Base-by-base conservation (phyloP, 1,140 invertebrate genomes). In the Uloborus diversus region DNA sequence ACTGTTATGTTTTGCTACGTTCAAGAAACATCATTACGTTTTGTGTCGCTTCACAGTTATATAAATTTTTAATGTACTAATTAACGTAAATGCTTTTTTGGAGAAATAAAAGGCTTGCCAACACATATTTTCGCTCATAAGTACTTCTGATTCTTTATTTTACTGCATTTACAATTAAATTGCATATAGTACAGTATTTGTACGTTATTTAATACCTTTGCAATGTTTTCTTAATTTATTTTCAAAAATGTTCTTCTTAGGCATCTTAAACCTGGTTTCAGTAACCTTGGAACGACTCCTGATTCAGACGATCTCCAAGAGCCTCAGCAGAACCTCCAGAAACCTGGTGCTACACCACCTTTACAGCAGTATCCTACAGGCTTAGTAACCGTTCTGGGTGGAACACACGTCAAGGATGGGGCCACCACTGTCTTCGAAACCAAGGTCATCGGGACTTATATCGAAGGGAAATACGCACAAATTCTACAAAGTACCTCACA, bases 401-500 rank as follows among this genome's bases (percentile, higher is more conserved):
- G 93, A 25, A 95, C 93, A 2, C 90, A 94, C 35, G 91, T 95
- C 3, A 92, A 93, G 84, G 92, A 94, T 84, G 94, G 94, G 1
- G 84, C 92, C 0, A 95, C 93, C 0, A 95, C 94, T 1, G 91
- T 95, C 9, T 93, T 94, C 83, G 93, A 95, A 87, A 95, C 94
- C 0, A 94, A 92, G 84, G 94, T 95, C 14, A 93, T 95, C 83
- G 94, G 94, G 3, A 95, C 94, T 5, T 94, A 92, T 83, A 94
- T 95, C 82, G 93, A 92, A 68, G 93, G 93, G 65, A 94, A 94
- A 86, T 96, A 96, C 84, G 93, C 93, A 13, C 87, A 88, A 79
- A 84, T 96, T 3, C 86, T 94, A 7, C 91, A 93, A 82, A 93
- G 92, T 83, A 93, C 91, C 1, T 92, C 92, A 0, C 84, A 89